These are phyloP conservation scores for Leptinotarsa peninsularis DNA, from an alignment of 2,888 invertebrate species.

Conservation along the genomic window DNA sequence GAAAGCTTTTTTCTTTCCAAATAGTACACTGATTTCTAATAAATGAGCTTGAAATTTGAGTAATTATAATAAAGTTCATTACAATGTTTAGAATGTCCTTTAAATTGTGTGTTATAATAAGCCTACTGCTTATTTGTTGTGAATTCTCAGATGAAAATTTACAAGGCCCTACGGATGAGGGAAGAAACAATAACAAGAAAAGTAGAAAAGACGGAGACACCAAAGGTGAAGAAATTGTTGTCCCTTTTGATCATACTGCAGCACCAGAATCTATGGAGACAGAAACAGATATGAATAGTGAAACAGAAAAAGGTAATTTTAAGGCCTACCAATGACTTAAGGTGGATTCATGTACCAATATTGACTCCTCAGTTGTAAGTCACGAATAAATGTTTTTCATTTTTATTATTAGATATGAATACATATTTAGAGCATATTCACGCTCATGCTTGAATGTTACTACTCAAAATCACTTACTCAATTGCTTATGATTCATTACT, in stretches of 20 bases:
- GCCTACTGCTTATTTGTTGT: slow-evolving; percentile 56
- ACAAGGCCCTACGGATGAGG: slow-evolving; percentile 51
- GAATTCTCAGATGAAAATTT: slow-evolving; percentile 58
- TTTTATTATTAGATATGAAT: too few relatives aligned
- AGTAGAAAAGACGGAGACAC: slow-evolving; percentile 14
- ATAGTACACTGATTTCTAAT: neutral
- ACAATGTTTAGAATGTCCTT: neutral
- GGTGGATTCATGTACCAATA: too few relatives aligned
- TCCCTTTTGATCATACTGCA: neutral
- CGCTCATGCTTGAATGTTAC: too few relatives aligned
- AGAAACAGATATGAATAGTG: neutral
- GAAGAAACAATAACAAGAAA: slow-evolving; percentile 29
- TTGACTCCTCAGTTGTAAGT: too few relatives aligned
- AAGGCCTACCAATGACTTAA: neutral
- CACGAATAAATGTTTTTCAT: too few relatives aligned
- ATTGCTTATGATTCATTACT: too few relatives aligned
- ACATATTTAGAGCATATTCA: too few relatives aligned
- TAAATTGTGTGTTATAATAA: neutral
- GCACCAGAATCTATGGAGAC: neutral
- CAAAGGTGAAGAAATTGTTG: slow-evolving; percentile 14
- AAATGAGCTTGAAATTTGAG: neutral
- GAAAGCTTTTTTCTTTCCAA: neutral
- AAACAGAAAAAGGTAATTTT: slow-evolving; percentile 3
- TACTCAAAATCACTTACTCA: too few relatives aligned
- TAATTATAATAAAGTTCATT: neutral